phyloP scores from a whole-genome alignment of 2,888 invertebrate genomes.

The Scaptomyza parva region DNA sequence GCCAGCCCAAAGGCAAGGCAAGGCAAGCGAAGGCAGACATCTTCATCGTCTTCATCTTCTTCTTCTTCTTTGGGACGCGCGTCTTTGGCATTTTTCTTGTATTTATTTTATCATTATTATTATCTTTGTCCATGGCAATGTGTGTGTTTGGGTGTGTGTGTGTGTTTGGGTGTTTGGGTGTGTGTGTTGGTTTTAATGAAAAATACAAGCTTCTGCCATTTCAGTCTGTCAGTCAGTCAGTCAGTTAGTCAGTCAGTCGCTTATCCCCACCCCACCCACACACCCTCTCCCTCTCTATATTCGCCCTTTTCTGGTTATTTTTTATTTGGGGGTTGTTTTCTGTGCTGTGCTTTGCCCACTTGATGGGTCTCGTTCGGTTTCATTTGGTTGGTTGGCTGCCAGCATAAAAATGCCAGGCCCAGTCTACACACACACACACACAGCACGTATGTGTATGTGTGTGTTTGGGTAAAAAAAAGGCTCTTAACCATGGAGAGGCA shows the following conservation, averaged over 20 bases:
- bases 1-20: constrained; percentile 6
- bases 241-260: too few species aligned
- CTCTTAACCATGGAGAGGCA: constrained; percentile 74
- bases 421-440: constrained; percentile 24
- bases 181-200: constrained; percentile 62
- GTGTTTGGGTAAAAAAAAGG: constrained; percentile 66
- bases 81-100: constrained; percentile 73
- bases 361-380: constrained; percentile 74
- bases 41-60: constrained; percentile 14
- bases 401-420: constrained; percentile 70
- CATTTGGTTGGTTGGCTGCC: constrained; percentile 77
- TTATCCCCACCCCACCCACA: not conserved
- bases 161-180: constrained; percentile 18
- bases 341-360: constrained; percentile 68
- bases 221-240: constrained; percentile 6
- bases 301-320: not conserved
- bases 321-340: constrained; percentile 65
- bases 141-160: constrained; percentile 33
- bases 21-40: constrained; percentile 9
- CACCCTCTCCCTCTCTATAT: not conserved
- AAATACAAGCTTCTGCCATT: constrained; percentile 58
- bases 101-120: constrained; percentile 84
- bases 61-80: constrained; percentile 12
- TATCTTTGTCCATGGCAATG: constrained; percentile 82
- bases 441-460: constrained; percentile 20